Base-by-base conservation (phyloP, 2,797 vertebrate genomes). In the Enteromius afrohamiltoni region DNA sequence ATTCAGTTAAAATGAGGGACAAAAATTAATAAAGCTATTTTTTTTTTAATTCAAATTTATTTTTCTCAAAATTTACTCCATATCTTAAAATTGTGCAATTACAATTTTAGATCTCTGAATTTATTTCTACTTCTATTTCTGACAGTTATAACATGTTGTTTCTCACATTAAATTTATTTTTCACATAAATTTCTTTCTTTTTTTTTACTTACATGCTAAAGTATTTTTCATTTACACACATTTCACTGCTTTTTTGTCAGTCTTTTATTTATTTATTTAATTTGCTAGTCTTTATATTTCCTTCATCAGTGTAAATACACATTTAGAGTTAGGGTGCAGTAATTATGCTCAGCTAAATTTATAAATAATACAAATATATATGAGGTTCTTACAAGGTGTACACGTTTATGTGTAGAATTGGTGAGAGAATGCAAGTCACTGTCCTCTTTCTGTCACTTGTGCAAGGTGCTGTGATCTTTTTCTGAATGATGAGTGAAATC, bases 371-470 rank as follows among this genome's bases (percentile, higher is more conserved):
- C 16, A 58, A 17, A 2, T 83, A 21, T 7, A 9, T 16, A 11
- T 37, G 40, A 53, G 10, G 47, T 26, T 13, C 13, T 45, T 64
- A 37, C 10, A 45, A 68, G 40, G 49, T n/a, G n/a, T 81, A 49
- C 34, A 31, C 6, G 31, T 49, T 42, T 42, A 55, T 73, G 37
- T 64, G 77, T 84, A 74, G 68, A 68, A 21, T 13, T 67, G 73
- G 37, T 80, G 55, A 79, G 71, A 67, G 40, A 60, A 62, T 47
- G 13, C 47, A 5, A 34, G 13, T 17, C 60, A 26, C 79, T 73
- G 85, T 73, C 80, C 86, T 77, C 26, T 42, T 85, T 79, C 77
- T 83, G 77, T 85, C 80, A 77, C 55, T 49, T 65, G 62, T 45
- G 53, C 76, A 37, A 14, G 71, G 42, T 64, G 47, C 23, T 47